Conservation (phyloP, 1,140 invertebrate species). For the Macrobrachium rosenbergii region DNA sequence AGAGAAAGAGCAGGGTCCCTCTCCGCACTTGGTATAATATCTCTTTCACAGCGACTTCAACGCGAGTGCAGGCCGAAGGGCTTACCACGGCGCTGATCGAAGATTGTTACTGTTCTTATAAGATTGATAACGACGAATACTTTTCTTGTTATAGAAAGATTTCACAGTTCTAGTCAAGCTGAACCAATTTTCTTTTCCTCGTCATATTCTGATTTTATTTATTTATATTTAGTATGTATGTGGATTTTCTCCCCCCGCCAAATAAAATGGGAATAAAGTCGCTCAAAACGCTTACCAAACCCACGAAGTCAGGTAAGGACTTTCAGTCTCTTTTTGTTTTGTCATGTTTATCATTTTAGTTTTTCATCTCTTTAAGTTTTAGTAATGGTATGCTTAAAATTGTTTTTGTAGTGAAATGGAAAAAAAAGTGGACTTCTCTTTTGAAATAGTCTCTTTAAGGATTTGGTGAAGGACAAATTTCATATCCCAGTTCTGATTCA, state of each 20-base stretch:
- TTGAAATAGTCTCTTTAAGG: background rate
- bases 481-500: too few relatives aligned
- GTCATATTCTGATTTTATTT: slow-evolving; percentile 38
- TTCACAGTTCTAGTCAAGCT: slow-evolving; percentile 47
- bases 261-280: slow-evolving; percentile 65
- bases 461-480: background rate
- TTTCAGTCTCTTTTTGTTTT: background rate
- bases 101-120: too few relatives aligned
- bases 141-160: too few relatives aligned
- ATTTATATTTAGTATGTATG: slow-evolving; percentile 63
- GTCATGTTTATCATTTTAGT: background rate
- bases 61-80: background rate
- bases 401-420: background rate
- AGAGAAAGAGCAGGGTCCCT: too few relatives aligned
- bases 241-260: slow-evolving; percentile 64
- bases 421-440: background rate
- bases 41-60: slow-evolving; percentile 47
- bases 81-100: too few relatives aligned
- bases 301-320: slow-evolving; percentile 61
- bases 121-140: too few relatives aligned
- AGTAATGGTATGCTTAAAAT: background rate
- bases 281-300: slow-evolving; percentile 62
- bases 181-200: slow-evolving; percentile 30
- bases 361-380: background rate
- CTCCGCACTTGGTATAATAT: too few relatives aligned